Conservation (phyloP, 2,888 invertebrate genomes). For the Eupithecia abbreviata region DNA sequence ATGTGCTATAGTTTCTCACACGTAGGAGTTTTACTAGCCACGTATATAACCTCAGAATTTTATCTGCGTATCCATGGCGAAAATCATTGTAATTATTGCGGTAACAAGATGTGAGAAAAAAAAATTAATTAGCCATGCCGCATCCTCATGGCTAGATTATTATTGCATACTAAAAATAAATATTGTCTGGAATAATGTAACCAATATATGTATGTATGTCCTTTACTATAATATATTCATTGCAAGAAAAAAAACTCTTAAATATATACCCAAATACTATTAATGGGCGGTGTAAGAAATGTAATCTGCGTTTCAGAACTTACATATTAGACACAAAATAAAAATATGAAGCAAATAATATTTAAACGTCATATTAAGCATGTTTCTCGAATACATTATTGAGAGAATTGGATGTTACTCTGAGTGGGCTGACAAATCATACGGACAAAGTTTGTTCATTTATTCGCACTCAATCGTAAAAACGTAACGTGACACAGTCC, state of each 20-base stretch:
- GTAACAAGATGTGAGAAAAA: constrained; percentile 14
- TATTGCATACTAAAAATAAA: background rate
- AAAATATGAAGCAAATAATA: background rate
- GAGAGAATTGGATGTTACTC: background rate
- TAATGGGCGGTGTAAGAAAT: background rate
- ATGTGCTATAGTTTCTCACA: constrained; percentile 36
- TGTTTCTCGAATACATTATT: background rate
- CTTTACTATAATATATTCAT: background rate
- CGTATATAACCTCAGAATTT: constrained; percentile 35
- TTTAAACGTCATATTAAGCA: background rate
- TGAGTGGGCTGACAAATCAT: constrained; percentile 3
- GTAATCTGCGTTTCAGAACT: background rate
- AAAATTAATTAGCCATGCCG: background rate
- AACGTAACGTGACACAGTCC: constrained; percentile 21
- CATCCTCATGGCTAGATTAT: background rate
- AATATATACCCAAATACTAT: background rate
- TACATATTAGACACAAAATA: background rate
- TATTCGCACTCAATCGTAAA: constrained; percentile 27
- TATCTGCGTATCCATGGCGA: constrained; percentile 42
- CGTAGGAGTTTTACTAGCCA: constrained; percentile 23
- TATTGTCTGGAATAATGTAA: background rate
- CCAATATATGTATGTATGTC: background rate
- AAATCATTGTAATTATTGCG: constrained; percentile 42
- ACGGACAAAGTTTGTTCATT: constrained; percentile 23
- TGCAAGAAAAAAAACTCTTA: background rate